Conservation (phyloP, 2,888 invertebrate genomes). For the Invenusta paracnida region DNA sequence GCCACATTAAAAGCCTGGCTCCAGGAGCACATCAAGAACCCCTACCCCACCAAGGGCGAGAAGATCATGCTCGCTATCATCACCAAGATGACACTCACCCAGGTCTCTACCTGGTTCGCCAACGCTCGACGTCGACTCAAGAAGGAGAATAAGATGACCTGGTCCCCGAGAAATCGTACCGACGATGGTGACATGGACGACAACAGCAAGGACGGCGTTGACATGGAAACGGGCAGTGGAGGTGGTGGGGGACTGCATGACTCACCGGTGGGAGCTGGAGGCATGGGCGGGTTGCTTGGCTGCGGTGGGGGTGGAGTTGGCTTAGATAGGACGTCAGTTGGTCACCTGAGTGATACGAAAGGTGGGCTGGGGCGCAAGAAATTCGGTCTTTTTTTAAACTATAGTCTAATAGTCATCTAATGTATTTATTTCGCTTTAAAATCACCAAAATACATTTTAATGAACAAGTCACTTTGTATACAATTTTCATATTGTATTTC, state of each 20-base stretch:
- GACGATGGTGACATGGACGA: constrained; percentile 35
- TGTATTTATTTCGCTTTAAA: too few species aligned
- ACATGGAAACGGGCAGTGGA: neutral
- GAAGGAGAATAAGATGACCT: constrained; percentile 95
- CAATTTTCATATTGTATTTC: too few species aligned
- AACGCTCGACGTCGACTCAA: constrained; percentile 85
- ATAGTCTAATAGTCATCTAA: too few species aligned
- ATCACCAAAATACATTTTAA: too few species aligned
- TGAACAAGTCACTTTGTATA: too few species aligned
- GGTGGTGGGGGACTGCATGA: constrained; percentile 20
- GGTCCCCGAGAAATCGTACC: constrained; percentile 72
- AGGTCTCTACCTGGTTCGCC: constrained; percentile 91
- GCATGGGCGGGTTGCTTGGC: neutral
- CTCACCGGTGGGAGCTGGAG: neutral
- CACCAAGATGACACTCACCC: constrained; percentile 86
- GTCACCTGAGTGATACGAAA: constrained; percentile 20
- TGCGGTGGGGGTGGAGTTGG: neutral
- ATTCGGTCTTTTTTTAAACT: too few species aligned
- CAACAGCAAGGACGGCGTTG: neutral
- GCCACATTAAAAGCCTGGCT: constrained; percentile 94
- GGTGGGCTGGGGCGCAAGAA: neutral
- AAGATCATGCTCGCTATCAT: constrained; percentile 91
- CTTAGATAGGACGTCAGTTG: neutral
- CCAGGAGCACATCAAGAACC: constrained; percentile 91
- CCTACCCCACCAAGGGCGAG: constrained; percentile 89